Base-by-base conservation (phyloP, 2,797 vertebrate genomes). In the Steatocranus sp. region DNA sequence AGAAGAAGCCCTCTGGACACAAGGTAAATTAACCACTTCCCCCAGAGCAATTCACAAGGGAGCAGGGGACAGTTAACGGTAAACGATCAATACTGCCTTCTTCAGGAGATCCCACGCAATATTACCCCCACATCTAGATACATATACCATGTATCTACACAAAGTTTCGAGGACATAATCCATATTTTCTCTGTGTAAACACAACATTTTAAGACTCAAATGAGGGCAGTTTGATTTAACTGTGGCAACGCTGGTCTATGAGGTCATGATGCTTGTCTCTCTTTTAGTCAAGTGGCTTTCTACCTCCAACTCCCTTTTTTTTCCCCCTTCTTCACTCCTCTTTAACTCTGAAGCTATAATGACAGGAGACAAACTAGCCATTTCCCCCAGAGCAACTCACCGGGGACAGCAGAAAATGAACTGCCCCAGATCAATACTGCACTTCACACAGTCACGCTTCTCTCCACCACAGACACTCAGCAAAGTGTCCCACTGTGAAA, bases 301-400 rank as follows among this genome's bases (percentile, higher is more conserved):
- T 23, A 25, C 48, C 79, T 11, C 73, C 20, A 12, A 8, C 54
- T 15, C 51, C 15, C 6, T 8, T 12, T 73, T 73, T 32, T 50
- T 46, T n/a, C 7, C 3, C 23, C n/a, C n/a, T 46, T 75, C 77
- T 77, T 83, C 38, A 84, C 82, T 83, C 85, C 88, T 88, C 87
- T 93, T 93, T 90, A 92, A 88, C 92, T 88, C 76, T 89, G 91
- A 92, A 93, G 93, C 91, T 88, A 93, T 91, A 89, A 86, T 95
- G 94, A 95, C 94, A 95, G 94, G 91, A 95, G 94, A 96, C 94
- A 96, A 96, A 96, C 94, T 94, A 90, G 93, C 95, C 80, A 95
- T 94, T 95, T 95, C 95, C 94, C 93, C 91, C 90, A 84, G 90
- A 93, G 90, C 91, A 93, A 93, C 92, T 95, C 94, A 95, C 92